Percentiles rank a stretch among this genome's conserved stretches.
phyloP scores from a whole-genome alignment of 1,140 invertebrate genomes.

The Pentalonia nigronervosa region DNA sequence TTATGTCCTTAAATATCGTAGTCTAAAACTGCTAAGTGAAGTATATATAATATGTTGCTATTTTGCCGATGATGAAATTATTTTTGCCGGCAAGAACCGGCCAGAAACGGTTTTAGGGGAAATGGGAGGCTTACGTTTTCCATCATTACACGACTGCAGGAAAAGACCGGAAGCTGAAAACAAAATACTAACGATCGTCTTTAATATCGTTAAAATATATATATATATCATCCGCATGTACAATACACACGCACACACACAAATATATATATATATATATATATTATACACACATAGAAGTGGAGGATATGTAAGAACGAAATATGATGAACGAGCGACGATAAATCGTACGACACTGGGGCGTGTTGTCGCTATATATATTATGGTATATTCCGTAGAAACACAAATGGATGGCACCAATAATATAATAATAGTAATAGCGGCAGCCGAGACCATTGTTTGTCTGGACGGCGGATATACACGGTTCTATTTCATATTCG shows the following conservation, averaged over 20 bases:
- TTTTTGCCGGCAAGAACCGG: neutral
- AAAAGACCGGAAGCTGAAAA: conserved; percentile 30
- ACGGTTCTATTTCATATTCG: conserved; percentile 48
- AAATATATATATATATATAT: no score
- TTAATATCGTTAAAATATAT: conserved; percentile 29
- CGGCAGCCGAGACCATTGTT: conserved; percentile 44
- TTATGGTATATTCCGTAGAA: neutral
- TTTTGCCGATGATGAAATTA: neutral
- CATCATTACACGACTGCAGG: neutral
- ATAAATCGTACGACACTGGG: conserved; percentile 35
- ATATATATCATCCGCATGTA: neutral
- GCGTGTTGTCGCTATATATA: conserved; percentile 29
- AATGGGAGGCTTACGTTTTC: neutral
- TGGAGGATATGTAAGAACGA: neutral
- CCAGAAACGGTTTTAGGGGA: neutral
- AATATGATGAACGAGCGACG: conserved; percentile 45
- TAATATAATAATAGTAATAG: conserved; percentile 33
- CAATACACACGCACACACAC: neutral
- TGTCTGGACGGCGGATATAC: conserved; percentile 45
- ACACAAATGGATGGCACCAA: conserved; percentile 50
- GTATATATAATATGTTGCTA: neutral
- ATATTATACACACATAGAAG: neutral
- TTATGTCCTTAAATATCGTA: neutral
- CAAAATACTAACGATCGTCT: conserved; percentile 42
- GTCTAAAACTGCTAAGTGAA: neutral